Base-by-base conservation (phyloP, 2,113 vertebrate genomes). In the Porphyrio hochstetteri region DNA sequence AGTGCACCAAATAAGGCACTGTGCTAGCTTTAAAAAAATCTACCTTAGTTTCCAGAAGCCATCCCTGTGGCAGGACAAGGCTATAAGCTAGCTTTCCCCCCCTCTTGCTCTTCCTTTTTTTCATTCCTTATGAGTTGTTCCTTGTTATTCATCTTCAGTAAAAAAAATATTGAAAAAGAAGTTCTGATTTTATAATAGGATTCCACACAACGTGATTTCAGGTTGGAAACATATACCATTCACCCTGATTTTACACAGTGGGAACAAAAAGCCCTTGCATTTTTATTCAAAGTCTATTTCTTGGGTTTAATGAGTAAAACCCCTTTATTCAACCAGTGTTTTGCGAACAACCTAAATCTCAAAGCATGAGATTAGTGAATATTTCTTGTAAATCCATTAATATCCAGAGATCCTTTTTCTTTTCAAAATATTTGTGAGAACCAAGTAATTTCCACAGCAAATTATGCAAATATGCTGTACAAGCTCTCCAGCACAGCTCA, bases 381-480 rank as follows among this genome's bases (percentile, higher is more conserved):
- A 97, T 93, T 96, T 94, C 82, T 88, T 88, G 56, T 76, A 96
- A 96, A 94, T 86, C 82, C 40, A 5, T 79, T 95, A 90, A 86
- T 93, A 94, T 84, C 52, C 82, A 88, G 53, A 86, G 52, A 82
- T 81, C 33, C 15, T 29, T 74, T 80, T 80, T 80, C 50, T 90
- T 93, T 84, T 83, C 33, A 90, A 88, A 93, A 93, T 92, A 95
- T 92, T 95, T 95, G 48, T 90, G 82, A 94, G 88, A 95, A 93
- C 38, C 57, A 42, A 71, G 68, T 94, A 64, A 71, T 90, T 94
- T 93, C 88, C 86, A 96, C 95, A 96, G 82, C 18, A 92, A 78
- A 84, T 96, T 95, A 96, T 92, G 93, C 76, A 95, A 94, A 93
- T 93, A 5, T 88, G 52, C 80, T 88, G 67, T 93, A 93, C 92